These are phyloP conservation scores for Spea hammondii DNA, from an alignment of 2,797 vertebrate species.

Conservation along the genomic window DNA sequence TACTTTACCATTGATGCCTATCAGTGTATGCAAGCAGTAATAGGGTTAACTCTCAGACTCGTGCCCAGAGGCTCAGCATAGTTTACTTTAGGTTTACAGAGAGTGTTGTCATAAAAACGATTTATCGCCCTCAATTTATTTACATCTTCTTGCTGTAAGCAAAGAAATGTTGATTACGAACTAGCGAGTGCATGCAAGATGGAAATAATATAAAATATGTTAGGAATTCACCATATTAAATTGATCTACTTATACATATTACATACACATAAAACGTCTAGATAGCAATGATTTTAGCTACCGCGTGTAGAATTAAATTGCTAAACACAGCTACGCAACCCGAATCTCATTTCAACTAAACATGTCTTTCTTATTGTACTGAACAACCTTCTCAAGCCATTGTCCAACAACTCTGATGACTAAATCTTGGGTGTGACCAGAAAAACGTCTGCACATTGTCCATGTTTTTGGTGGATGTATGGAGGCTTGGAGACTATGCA, in stretches of 20 bases:
- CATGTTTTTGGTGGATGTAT: too few species aligned
- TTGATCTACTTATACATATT: conserved; percentile 9
- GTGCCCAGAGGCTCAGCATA: conserved; percentile 35
- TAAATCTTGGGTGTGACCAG: too few species aligned
- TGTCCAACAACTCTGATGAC: too few species aligned
- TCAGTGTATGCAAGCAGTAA: conserved; percentile 3
- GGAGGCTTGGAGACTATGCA: too few species aligned
- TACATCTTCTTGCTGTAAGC: conserved; percentile 44
- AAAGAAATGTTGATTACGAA: conserved; percentile 26
- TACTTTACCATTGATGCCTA: background rate
- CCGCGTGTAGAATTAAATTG: too few species aligned
- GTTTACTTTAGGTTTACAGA: conserved; percentile 40
- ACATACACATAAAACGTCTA: too few species aligned
- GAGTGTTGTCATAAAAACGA: conserved; percentile 44
- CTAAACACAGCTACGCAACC: too few species aligned
- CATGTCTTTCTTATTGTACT: too few species aligned
- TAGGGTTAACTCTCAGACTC: background rate
- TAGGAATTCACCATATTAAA: conserved; percentile 23
- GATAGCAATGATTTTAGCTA: too few species aligned
- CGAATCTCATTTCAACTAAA: too few species aligned
- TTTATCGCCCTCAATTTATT: conserved; percentile 41
- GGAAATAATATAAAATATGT: conserved; percentile 17
- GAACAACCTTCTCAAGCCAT: too few species aligned
- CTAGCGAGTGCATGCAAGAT: conserved; percentile 11
- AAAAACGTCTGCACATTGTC: too few species aligned